Evolutionary conservation across 2,888 invertebrate genomes (phyloP).

Genomic region (Chaitophorus viminalis): DNA sequence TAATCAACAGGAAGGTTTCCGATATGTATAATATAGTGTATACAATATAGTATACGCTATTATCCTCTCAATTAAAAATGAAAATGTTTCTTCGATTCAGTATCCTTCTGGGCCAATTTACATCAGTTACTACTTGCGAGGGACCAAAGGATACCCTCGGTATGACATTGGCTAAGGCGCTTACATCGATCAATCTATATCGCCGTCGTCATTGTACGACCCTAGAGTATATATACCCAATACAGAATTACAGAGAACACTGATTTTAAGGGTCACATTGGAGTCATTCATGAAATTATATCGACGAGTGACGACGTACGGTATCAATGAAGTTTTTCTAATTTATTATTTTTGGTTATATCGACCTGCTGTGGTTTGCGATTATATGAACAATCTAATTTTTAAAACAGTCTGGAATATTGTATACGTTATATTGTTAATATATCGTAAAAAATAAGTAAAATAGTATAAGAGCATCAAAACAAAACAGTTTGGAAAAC

Average conservation of each 20-base stretch:
- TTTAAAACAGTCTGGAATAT: background rate
- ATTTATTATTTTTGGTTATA: constrained; percentile 7
- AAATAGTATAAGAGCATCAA: background rate
- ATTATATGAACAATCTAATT: background rate
- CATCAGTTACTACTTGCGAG: background rate
- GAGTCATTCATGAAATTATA: constrained; percentile 18
- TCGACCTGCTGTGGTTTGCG: background rate
- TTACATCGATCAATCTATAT: background rate
- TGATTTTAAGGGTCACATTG: background rate
- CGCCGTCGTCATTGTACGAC: background rate
- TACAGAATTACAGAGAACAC: background rate
- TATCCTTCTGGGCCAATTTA: background rate
- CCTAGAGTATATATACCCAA: background rate
- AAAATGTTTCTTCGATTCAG: background rate
- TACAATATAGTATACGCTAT: too few species aligned
- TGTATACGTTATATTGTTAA: background rate
- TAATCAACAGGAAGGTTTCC: background rate
- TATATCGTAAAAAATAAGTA: background rate
- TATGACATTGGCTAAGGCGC: background rate
- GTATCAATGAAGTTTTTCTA: constrained; percentile 19
- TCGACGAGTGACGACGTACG: background rate
- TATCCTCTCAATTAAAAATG: background rate
- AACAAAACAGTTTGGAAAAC: too few species aligned
- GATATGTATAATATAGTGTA: too few species aligned
- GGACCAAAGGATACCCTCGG: background rate